phyloP scores from a whole-genome alignment of 2,888 invertebrate genomes.

The Drosophila fulvimacula region DNA sequence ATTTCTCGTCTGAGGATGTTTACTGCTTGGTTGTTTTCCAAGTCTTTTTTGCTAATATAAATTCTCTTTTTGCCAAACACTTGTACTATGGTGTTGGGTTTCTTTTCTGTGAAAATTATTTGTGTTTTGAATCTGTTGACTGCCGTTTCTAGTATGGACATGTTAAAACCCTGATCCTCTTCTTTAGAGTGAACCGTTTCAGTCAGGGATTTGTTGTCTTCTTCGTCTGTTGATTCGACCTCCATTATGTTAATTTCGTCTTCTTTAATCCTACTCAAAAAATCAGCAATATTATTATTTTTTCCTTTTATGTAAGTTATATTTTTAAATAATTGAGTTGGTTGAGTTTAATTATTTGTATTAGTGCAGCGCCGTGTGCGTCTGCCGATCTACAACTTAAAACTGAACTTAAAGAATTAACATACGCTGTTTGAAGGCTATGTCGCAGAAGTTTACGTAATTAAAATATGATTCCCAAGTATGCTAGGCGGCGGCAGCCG shows the following conservation, averaged over 20 bases:
- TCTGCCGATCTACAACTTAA: too few species aligned
- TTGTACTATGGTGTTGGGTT: neutral
- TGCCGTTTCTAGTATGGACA: neutral
- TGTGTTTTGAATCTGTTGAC: neutral
- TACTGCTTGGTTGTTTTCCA: neutral
- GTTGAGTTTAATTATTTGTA: too few species aligned
- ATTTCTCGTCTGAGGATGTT: neutral
- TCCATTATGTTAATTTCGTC: neutral
- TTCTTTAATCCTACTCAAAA: neutral
- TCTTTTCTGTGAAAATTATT: neutral
- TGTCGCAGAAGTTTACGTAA: too few species aligned
- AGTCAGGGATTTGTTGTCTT: neutral
- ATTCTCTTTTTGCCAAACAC: neutral
- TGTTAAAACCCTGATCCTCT: neutral
- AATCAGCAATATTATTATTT: neutral
- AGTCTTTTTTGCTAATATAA: neutral
- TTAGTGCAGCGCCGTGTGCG: too few species aligned
- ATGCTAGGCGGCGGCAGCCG: too few species aligned
- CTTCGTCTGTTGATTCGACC: neutral
- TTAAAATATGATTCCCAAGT: too few species aligned
- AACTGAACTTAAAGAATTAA: too few species aligned
- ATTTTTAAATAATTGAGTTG: too few species aligned
- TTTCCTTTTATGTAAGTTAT: constrained; percentile 4
- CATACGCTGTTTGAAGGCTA: too few species aligned
- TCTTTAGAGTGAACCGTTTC: neutral